Evolutionary conservation across 1,140 invertebrate species (phyloP).

Genomic region (Bombus sibiricus): DNA sequence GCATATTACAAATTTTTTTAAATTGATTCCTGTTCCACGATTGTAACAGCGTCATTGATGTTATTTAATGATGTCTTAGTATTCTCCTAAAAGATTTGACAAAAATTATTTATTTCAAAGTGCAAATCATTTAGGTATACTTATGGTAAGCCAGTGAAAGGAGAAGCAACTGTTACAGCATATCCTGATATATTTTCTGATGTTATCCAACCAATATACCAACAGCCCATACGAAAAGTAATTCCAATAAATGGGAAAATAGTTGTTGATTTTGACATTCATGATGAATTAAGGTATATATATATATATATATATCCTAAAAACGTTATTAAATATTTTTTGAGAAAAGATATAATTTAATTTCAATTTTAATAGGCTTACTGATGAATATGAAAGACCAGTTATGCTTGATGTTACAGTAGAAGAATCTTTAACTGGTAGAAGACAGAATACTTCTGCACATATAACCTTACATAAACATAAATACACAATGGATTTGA

Average conservation of each 20-base stretch:
- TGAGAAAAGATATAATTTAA: background rate
- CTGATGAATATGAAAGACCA: conserved; percentile 89
- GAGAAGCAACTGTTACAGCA: conserved; percentile 89
- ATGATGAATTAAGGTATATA: conserved; percentile 85
- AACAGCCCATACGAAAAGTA: conserved; percentile 90
- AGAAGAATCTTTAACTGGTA: conserved; percentile 90
- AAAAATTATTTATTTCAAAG: conserved; percentile 61
- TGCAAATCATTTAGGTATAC: conserved; percentile 85
- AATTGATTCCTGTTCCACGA: background rate
- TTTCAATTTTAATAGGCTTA: conserved; percentile 79
- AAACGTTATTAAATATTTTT: background rate
- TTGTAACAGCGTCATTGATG: background rate
- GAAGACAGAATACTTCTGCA: conserved; percentile 90
- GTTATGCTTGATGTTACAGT: conserved; percentile 91
- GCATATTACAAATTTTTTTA: background rate
- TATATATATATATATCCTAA: background rate
- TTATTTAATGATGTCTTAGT: conserved; percentile 14
- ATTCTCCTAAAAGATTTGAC: conserved; percentile 34
- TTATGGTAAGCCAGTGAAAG: conserved; percentile 92
- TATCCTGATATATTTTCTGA: conserved; percentile 90
- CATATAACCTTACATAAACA: conserved; percentile 90
- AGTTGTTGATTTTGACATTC: conserved; percentile 90
- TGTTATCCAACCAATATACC: conserved; percentile 90
- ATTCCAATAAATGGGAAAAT: conserved; percentile 90
- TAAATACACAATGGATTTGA: conserved; percentile 92